Base-by-base conservation (phyloP, 2,888 invertebrate species). In the Petrolisthes manimaculis region DNA sequence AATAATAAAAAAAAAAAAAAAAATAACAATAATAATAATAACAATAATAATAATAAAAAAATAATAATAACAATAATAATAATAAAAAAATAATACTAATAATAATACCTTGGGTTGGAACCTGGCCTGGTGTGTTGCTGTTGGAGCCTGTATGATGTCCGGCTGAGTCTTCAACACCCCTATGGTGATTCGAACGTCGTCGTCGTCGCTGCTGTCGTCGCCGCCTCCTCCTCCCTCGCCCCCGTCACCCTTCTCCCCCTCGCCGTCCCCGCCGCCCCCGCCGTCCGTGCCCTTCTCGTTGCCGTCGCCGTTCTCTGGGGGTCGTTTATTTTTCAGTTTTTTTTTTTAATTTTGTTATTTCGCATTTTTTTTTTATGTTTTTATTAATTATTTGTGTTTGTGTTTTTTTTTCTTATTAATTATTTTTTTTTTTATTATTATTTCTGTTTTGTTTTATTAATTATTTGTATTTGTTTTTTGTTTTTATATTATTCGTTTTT, bases 111-210 rank as follows among this genome's bases (percentile, higher is more conserved):
- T 89, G 24, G 88, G 89, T 51, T 90, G 89, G 67, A 89, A 90
- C 54, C 89, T 79, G 53, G 84, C 84, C 5, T 55, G 37, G 51
- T 88, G 87, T 2, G 87, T 71, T 18, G 88, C 88, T 4, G 83
- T 79, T 24, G 84, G 84, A 5, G 88, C 88, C 37, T 88, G 89
- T 71, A 91, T 89, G 24, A 91, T 89, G 56, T 91, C 91, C 77
- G 89, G 86, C 53, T 89, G 89, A 18, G 90, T 91, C 67, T 89
- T 89, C 9, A 91, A 77, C 53, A 78, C 89, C 53, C 91, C 91
- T 77, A 91, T 91, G n/a, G 91, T 91, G 71, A 91, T 85, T 54
- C 89, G 88, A 6, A 88, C 69, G 53, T 89, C 91, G 78, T 91
- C 91, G 74, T 89, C 89, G 77, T 87, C 87, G 53, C 89, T 89